Percentiles rank a stretch among this genome's conserved stretches.
Evolutionary conservation across 1,140 invertebrate species (phyloP).

Genomic region (Listronotus oregonensis): DNA sequence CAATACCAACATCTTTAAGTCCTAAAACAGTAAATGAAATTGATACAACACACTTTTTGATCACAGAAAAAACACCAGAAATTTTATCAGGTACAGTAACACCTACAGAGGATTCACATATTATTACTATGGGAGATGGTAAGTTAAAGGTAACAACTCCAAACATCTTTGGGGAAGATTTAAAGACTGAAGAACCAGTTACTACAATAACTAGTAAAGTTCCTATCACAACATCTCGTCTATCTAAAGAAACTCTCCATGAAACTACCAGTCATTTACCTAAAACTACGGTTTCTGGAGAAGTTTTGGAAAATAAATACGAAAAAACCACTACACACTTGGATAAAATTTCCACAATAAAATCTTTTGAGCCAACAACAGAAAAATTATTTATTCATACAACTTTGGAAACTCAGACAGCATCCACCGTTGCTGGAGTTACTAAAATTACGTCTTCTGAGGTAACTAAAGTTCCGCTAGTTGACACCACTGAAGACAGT

Average conservation of each 20-base stretch:
- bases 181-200: conserved; percentile 18
- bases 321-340: not conserved
- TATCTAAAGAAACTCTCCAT: not conserved
- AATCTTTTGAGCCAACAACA: no score
- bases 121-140: conserved; percentile 9
- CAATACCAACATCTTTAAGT: not conserved
- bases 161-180: conserved; percentile 12
- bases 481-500: not conserved
- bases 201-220: conserved; percentile 8
- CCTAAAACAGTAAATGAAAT: no score
- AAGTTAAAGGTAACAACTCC: not conserved
- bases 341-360: not conserved
- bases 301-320: no score
- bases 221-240: not conserved
- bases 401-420: not conserved
- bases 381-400: no score
- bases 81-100: no score
- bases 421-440: not conserved
- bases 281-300: not conserved
- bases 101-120: not conserved
- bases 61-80: no score
- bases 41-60: no score
- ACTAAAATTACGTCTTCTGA: not conserved
- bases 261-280: conserved; percentile 3
- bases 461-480: not conserved